phyloP scores from a whole-genome alignment of 2,113 vertebrate species.

The Coregonus clupeaformis region DNA sequence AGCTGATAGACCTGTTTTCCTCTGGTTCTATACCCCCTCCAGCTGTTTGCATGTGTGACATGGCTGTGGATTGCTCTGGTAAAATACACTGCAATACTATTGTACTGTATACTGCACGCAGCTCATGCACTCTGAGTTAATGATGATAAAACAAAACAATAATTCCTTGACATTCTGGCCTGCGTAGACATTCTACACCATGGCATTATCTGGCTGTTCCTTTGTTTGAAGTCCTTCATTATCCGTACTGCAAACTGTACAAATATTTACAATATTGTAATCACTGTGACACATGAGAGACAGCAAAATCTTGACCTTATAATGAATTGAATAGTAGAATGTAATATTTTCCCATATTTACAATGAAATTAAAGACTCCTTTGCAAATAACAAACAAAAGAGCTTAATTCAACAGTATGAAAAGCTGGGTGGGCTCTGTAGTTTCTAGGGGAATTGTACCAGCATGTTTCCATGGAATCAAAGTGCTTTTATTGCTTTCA shows the following conservation, averaged over 20 bases:
- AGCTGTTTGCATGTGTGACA: background rate
- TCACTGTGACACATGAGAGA: background rate
- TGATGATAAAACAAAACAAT: background rate
- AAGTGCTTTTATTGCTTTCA: background rate
- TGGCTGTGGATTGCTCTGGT: background rate
- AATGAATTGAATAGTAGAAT: too few species aligned
- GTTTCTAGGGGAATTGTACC: background rate
- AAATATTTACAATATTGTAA: background rate
- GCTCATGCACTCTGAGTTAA: background rate
- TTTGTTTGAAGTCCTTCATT: background rate
- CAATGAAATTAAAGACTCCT: too few species aligned
- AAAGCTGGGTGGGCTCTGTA: background rate
- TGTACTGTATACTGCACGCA: background rate
- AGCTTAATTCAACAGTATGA: background rate
- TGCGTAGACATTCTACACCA: background rate
- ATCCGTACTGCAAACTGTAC: background rate
- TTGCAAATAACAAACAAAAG: too few species aligned
- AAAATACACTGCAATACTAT: background rate
- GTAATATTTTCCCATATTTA: too few species aligned
- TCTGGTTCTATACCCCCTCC: constrained; percentile 24
- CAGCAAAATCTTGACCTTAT: too few species aligned
- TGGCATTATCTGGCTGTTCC: background rate
- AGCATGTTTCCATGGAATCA: background rate
- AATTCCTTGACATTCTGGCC: background rate
- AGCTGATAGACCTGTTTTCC: constrained; percentile 55